Percentiles rank a stretch among this genome's conserved stretches.
phyloP scores from a whole-genome alignment of 2,797 vertebrate genomes.

The Poeciliopsis presidionis region DNA sequence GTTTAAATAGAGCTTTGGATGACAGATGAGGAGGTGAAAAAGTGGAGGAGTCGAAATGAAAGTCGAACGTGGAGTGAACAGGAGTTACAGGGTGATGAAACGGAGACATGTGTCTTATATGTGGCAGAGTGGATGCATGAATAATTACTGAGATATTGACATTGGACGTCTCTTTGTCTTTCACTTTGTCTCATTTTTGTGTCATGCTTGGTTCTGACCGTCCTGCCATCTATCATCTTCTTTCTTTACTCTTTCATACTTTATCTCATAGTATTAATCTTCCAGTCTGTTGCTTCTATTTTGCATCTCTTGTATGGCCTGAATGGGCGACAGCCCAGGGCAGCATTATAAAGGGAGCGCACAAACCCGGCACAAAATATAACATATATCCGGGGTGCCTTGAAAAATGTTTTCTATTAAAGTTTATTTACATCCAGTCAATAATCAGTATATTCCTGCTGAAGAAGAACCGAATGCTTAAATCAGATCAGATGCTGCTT shows the following conservation, averaged over 20 bases:
- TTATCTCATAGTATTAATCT: neutral
- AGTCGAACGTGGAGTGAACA: neutral
- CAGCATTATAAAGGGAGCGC: neutral
- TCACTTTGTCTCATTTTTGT: neutral
- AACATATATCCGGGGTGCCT: neutral
- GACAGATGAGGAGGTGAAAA: constrained; percentile 8
- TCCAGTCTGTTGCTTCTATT: neutral
- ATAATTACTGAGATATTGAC: constrained; percentile 63
- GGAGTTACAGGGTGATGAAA: neutral
- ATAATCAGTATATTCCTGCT: neutral
- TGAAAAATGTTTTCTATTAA: neutral
- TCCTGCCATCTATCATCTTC: neutral
- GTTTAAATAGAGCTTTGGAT: constrained; percentile 6
- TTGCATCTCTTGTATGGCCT: neutral
- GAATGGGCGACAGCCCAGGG: neutral
- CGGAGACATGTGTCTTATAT: constrained; percentile 12
- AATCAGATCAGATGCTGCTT: neutral
- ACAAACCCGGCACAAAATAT: neutral
- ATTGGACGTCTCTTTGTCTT: constrained; percentile 14
- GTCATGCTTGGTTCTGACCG: neutral
- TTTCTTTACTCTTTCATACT: neutral
- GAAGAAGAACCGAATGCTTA: neutral
- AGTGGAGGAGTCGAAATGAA: constrained; percentile 4
- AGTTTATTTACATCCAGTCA: neutral
- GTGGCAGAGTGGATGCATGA: constrained; percentile 38